A percentile compares a stretch with the other conserved stretches of the same genome.
phyloP scores from a whole-genome alignment of 2,888 invertebrate species.

The Drosophila pegasa region DNA sequence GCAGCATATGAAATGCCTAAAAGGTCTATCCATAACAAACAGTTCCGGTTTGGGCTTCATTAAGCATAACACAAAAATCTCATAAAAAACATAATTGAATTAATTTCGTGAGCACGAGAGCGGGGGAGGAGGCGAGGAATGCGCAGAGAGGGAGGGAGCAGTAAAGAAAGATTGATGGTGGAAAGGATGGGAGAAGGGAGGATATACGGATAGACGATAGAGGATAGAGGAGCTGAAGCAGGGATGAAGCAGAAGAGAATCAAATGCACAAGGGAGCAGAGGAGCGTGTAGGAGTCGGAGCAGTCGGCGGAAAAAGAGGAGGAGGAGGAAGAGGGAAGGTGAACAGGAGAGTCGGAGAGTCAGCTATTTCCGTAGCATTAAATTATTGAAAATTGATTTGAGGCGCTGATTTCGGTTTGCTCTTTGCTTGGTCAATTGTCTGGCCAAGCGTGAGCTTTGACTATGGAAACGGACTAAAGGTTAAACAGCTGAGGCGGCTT shows the following conservation, averaged over 20 bases:
- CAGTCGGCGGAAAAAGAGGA: not conserved
- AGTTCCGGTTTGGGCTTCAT: conserved; percentile 14
- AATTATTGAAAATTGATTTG: conserved; percentile 74
- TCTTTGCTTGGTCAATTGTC: conserved; percentile 43
- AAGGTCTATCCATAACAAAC: conserved; percentile 3
- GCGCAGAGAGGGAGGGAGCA: not conserved
- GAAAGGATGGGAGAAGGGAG: not conserved
- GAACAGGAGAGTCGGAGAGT: not conserved
- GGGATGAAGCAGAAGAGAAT: no score
- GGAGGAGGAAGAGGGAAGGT: not conserved
- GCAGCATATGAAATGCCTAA: conserved; percentile 3
- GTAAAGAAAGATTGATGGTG: not conserved
- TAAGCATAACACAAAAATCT: conserved; percentile 10
- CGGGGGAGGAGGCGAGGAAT: not conserved
- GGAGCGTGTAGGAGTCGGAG: not conserved
- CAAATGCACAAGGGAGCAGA: not conserved
- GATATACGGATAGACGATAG: not conserved
- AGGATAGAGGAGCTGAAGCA: not conserved
- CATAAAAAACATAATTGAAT: conserved; percentile 48
- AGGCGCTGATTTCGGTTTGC: conserved; percentile 27
- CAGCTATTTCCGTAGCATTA: conserved; percentile 54
- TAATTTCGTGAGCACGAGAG: conserved; percentile 16
- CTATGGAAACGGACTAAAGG: conserved; percentile 45
- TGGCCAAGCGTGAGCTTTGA: conserved; percentile 68
- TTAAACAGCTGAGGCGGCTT: conserved; percentile 67